phyloP scores from a whole-genome alignment of 2,113 vertebrate genomes.

The Eulemur macaco region DNA sequence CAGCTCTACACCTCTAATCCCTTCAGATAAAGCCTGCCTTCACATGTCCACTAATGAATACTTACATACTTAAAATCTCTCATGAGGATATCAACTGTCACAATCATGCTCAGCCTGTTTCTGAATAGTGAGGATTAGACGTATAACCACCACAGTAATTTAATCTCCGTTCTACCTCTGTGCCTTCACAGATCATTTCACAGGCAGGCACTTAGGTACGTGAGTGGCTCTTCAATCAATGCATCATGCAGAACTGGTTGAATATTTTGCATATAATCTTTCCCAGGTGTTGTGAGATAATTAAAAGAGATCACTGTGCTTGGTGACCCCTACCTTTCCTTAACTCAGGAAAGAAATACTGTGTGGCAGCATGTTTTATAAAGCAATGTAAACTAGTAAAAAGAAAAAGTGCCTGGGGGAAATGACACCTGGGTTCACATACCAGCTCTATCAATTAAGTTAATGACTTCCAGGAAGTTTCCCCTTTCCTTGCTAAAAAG shows the following conservation, averaged over 20 bases:
- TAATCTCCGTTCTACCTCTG: neutral
- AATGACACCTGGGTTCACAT: neutral
- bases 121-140: neutral
- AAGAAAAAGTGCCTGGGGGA: neutral
- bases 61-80: neutral
- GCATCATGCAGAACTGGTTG: neutral
- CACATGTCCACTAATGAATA: neutral
- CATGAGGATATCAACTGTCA: neutral
- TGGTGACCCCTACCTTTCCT: neutral
- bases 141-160: neutral
- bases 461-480: neutral
- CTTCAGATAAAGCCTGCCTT: neutral
- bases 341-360: neutral
- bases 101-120: neutral
- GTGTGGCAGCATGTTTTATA: neutral
- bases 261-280: slow-evolving; percentile 45
- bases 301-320: neutral
- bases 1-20: neutral
- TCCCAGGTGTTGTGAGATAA: slow-evolving; percentile 13
- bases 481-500: neutral
- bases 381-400: neutral
- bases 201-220: neutral
- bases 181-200: slow-evolving; percentile 7
- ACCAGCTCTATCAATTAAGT: neutral
- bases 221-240: slow-evolving; percentile 11